Conservation (phyloP, 2,797 vertebrate genomes). For the Cryptoblepharus egeriae region DNA sequence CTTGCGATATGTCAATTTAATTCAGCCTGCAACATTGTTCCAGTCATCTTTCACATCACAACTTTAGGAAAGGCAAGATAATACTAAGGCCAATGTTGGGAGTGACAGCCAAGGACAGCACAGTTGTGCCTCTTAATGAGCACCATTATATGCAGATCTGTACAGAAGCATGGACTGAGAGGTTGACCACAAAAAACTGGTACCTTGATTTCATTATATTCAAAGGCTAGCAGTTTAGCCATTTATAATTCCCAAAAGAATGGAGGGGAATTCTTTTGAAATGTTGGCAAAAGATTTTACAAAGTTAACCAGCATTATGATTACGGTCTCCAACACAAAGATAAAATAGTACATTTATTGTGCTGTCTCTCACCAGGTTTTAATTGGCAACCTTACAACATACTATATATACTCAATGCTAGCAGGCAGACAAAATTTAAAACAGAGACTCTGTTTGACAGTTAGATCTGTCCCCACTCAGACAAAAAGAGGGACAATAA, state of each 20-base stretch:
- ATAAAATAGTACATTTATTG: slow-evolving; percentile 84
- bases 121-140: slow-evolving; percentile 70
- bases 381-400: slow-evolving; percentile 80
- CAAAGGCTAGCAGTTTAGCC: slow-evolving; percentile 84
- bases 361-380: slow-evolving; percentile 82
- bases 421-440: slow-evolving; percentile 84
- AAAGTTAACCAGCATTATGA: slow-evolving; percentile 77
- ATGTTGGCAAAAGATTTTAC: slow-evolving; percentile 78
- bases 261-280: slow-evolving; percentile 78
- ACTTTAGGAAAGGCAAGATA: slow-evolving; percentile 49
- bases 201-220: slow-evolving; percentile 78
- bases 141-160: slow-evolving; percentile 73
- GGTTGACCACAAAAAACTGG: slow-evolving; percentile 74
- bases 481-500: slow-evolving; percentile 78
- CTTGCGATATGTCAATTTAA: slow-evolving; percentile 38
- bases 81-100: slow-evolving; percentile 33
- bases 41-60: slow-evolving; percentile 52
- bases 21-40: slow-evolving; percentile 54
- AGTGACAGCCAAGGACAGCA: slow-evolving; percentile 65
- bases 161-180: slow-evolving; percentile 76
- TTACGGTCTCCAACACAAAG: slow-evolving; percentile 79
- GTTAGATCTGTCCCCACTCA: slow-evolving; percentile 74
- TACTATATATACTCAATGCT: slow-evolving; percentile 76
- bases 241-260: slow-evolving; percentile 83
- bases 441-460: slow-evolving; percentile 75